phyloP scores from a whole-genome alignment of 2,113 vertebrate genomes.

The Oreotrochilus melanogaster region DNA sequence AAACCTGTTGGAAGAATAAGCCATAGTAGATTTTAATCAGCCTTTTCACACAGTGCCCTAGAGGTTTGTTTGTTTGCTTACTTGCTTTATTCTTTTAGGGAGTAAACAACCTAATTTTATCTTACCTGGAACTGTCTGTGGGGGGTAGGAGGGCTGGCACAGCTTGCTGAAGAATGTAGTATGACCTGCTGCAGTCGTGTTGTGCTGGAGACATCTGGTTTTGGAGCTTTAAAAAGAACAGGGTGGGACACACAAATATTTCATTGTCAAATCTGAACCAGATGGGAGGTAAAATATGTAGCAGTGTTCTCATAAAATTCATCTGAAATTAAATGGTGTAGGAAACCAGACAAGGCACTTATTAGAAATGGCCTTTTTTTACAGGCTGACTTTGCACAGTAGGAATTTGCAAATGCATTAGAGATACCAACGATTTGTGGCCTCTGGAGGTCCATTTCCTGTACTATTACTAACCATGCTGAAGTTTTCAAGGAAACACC shows the following conservation, averaged over 20 bases:
- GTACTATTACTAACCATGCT: slow-evolving; percentile 32
- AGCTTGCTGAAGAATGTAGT: slow-evolving; percentile 58
- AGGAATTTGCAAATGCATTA: slow-evolving; percentile 74
- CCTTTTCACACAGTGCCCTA: background rate
- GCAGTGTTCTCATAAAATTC: slow-evolving; percentile 83
- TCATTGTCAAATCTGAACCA: slow-evolving; percentile 86
- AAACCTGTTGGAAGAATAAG: background rate
- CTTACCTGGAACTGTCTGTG: background rate
- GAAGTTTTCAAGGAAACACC: slow-evolving; percentile 72
- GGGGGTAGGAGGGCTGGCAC: slow-evolving; percentile 18
- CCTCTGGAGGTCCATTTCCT: slow-evolving; percentile 73
- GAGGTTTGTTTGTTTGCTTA: slow-evolving; percentile 14
- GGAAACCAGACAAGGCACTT: slow-evolving; percentile 76
- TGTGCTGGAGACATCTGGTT: slow-evolving; percentile 84
- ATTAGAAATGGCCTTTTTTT: slow-evolving; percentile 70
- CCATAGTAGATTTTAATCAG: background rate
- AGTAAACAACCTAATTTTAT: slow-evolving; percentile 10
- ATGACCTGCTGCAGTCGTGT: slow-evolving; percentile 58
- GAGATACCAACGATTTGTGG: slow-evolving; percentile 68
- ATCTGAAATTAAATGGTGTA: slow-evolving; percentile 76
- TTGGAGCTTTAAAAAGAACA: slow-evolving; percentile 67
- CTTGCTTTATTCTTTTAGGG: background rate
- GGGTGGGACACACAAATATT: slow-evolving; percentile 81
- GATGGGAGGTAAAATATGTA: slow-evolving; percentile 86
- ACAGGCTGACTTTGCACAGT: slow-evolving; percentile 74